Conservation (phyloP, 2,797 vertebrate species). For the Cuculus canorus region DNA sequence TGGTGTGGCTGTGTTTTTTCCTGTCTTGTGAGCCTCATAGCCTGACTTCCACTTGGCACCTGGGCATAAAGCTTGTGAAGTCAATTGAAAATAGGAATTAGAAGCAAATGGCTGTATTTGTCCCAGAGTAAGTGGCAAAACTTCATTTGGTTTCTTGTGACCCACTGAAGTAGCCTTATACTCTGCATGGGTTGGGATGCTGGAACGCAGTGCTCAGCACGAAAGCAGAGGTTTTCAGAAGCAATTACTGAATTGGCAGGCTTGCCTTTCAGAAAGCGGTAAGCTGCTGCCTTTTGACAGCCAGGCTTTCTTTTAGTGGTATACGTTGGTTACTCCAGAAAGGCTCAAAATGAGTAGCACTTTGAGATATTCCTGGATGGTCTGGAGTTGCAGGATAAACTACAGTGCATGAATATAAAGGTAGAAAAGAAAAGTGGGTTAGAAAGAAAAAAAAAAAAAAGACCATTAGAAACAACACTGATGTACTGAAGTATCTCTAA, state of each 20-base stretch:
- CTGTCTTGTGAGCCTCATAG: fast-evolving
- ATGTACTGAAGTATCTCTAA: not conserved
- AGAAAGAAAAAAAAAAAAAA: not conserved
- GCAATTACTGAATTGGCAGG: slow-evolving; percentile 12
- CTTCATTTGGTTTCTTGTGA: not conserved
- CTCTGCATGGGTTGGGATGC: not conserved
- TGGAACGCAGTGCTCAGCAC: not conserved
- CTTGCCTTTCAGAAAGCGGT: not conserved
- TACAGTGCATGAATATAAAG: not conserved
- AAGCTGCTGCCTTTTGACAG: slow-evolving; percentile 6
- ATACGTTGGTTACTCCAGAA: not conserved
- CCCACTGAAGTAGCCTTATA: not conserved
- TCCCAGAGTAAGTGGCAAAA: not conserved
- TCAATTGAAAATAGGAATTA: not conserved
- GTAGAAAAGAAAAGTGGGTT: not conserved
- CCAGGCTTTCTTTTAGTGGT: not conserved
- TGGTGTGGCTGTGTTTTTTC: not conserved
- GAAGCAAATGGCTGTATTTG: not conserved
- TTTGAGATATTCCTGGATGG: not conserved
- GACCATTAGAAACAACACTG: not conserved
- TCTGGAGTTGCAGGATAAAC: not conserved
- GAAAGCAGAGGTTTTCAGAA: not conserved
- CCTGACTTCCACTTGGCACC: not conserved
- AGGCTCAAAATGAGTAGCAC: not conserved
- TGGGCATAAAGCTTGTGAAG: not conserved